Base-by-base conservation (phyloP, 2,888 invertebrate genomes). In the Bellardia bayeri region DNA sequence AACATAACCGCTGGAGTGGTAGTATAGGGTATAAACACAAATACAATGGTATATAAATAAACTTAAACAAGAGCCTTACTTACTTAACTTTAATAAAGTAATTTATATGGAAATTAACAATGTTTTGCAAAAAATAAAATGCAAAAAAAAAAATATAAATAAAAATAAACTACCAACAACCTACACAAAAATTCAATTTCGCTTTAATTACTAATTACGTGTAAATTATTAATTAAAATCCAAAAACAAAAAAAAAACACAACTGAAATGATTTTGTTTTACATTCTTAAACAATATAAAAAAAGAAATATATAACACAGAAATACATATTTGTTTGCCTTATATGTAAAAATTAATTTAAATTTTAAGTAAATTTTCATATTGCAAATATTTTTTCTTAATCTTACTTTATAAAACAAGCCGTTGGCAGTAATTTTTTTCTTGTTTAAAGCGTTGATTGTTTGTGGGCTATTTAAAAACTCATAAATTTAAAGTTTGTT, bases 401-500 rank as follows among this genome's bases (percentile, higher is more conserved):
- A 45, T 11, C 11, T 45, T 45, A 13, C 45, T 45, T 45, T 45
- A 45, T 45, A 45, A 45, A 45, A 45, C 11, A 11, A 4, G 45
- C 45, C 45, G 45, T 11, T 13, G 13, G 13, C 3, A 13, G 11
- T 45, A 13, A 45, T 45, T 9, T 69, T 51, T 3, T 37, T 5
- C 5, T 16, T 23, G 23, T 8, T 58, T 11, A 49, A 79, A 82
- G 75, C 75, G 78, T 69, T 74, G 81, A 81, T 75, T 87, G 75
- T 87, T 85, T 74, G 79, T 71, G 82, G 85, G 78, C 51, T 85
- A 64, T 71, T 87, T 85, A 87, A 85, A 82, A 83, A 90, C 91
- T 90, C 92, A 92, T 92, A 92, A 92, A 92, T 92, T 91, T 90
- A 69, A 90, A 88, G 90, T 91, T 90, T 91, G 90, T 92, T 92